Conservation (phyloP, 2,888 invertebrate genomes). For the Lycocerus yunnanus region DNA sequence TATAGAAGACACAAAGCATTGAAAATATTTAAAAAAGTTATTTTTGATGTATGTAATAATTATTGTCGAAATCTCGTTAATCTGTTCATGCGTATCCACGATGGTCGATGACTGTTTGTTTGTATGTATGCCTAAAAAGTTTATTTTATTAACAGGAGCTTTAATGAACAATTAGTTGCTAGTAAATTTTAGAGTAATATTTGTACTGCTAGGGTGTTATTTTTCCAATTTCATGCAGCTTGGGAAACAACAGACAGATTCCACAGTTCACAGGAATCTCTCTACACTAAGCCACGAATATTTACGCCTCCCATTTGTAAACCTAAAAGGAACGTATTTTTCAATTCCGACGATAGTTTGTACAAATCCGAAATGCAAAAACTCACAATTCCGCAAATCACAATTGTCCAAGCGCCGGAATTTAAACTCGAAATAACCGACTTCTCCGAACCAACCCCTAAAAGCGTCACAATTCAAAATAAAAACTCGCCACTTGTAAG, state of each 20-base stretch:
- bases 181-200: background rate
- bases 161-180: conserved; percentile 3
- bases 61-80: too few relatives aligned
- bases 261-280: conserved; percentile 49
- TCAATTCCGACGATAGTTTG: conserved; percentile 54
- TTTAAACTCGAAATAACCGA: conserved; percentile 54
- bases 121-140: background rate
- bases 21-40: too few relatives aligned
- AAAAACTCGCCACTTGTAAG: conserved; percentile 36
- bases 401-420: conserved; percentile 46
- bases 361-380: conserved; percentile 51
- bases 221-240: conserved; percentile 51
- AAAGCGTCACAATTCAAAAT: conserved; percentile 54
- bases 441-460: conserved; percentile 53
- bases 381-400: conserved; percentile 52
- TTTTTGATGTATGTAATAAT: too few relatives aligned
- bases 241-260: conserved; percentile 46
- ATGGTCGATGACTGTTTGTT: background rate
- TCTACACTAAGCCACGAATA: conserved; percentile 45
- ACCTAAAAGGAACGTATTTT: conserved; percentile 53
- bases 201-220: conserved; percentile 10
- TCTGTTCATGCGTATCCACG: too few relatives aligned
- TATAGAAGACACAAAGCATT: too few relatives aligned
- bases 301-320: conserved; percentile 51
- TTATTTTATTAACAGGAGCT: background rate